phyloP scores from a whole-genome alignment of 2,797 vertebrate genomes.

The Micrastur ruficollis region DNA sequence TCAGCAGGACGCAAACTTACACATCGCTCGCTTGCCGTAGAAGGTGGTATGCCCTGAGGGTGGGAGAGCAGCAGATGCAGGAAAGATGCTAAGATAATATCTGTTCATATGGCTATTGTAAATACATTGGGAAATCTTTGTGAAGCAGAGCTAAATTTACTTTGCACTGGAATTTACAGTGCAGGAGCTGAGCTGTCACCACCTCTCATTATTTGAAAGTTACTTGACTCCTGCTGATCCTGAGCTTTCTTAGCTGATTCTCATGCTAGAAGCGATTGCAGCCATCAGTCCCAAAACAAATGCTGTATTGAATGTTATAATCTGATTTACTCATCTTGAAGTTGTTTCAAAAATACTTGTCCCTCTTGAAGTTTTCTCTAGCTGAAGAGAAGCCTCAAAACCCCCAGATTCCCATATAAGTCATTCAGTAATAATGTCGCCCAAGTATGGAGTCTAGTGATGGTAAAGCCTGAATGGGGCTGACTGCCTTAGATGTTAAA shows the following conservation, averaged over 20 bases:
- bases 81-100: not conserved
- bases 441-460: not conserved
- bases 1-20: no score
- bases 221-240: not conserved
- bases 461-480: accelerated
- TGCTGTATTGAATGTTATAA: not conserved
- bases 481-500: not conserved
- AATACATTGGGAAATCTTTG: not conserved
- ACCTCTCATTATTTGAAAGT: not conserved
- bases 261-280: not conserved
- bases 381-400: not conserved
- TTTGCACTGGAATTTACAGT: not conserved
- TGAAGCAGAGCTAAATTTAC: not conserved
- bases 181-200: not conserved
- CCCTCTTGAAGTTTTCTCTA: not conserved
- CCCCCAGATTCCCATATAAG: not conserved
- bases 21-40: accelerated
- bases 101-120: not conserved
- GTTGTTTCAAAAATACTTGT: not conserved
- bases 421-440: not conserved
- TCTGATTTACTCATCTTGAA: not conserved
- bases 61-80: not conserved
- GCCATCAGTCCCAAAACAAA: not conserved
- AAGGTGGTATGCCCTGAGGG: not conserved
- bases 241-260: not conserved